Evolutionary conservation across 2,797 vertebrate genomes (phyloP), one percentile per base, ranked within the genome.

Genomic region (Chaunax sp.): DNA sequence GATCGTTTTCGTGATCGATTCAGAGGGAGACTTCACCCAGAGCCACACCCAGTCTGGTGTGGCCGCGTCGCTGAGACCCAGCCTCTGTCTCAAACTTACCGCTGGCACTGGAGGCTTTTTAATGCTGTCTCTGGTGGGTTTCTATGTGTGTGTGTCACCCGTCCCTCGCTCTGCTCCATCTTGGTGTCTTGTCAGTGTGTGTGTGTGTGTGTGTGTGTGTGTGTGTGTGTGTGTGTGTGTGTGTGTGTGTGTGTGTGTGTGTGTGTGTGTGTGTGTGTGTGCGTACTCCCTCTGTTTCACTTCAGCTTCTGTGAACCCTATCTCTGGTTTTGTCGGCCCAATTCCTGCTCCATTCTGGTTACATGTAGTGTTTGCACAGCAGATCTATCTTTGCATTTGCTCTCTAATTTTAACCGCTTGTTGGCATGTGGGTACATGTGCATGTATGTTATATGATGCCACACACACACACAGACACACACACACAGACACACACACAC

Each of bases 11-110:
- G 16, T 16, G 52, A 55, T 57, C 26, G 22, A 78, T 53, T 59
- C 61, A 63, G 43, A 67, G 58, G 28, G 28, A 53, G 64, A 53
- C 45, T 44, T 60, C 28, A 22, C 18, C 54, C 23, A 45, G 71
- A 69, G 64, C 84, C 81, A 81, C 85, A 82, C 86, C 87, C 82
- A 28, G 61, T 23, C 23, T 6, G 26, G 63, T 50, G 74, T 25
- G 58, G 64, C 37, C 61, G 52, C 71, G 50, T 19, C 0, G n/a
- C 53, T 45, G 66, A 55, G 44, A 69, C 54, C 67, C 45, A 23
- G 38, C 62, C 64, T 72, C 64, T 16, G 64, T 43, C 45, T 70
- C n/a, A 59, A 65, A 72, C 70, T 66, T 72, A 80, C 66, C 72
- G 58, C 52, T 59, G 59, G 60, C 74, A 64, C 61, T 23, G 16